Percentiles rank a stretch among this genome's conserved stretches.
These are phyloP conservation scores for Sycophaga agraensis DNA, from an alignment of 1,140 invertebrate genomes.

Conservation along the genomic window DNA sequence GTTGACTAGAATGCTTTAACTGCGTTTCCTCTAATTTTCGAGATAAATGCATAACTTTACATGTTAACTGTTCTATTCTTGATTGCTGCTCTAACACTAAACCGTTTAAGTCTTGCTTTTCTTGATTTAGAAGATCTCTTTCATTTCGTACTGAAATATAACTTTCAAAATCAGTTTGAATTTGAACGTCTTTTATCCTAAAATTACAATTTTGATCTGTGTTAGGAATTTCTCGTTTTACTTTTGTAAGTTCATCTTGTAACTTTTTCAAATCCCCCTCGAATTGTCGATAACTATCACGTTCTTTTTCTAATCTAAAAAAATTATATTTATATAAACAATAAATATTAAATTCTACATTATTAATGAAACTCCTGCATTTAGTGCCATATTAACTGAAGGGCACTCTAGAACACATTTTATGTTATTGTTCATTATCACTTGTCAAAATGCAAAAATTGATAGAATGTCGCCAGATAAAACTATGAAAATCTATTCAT, in stretches of 20 bases:
- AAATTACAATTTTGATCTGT: neutral
- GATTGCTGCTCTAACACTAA: slow-evolving; percentile 47
- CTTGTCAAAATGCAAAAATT: no score
- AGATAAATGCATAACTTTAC: slow-evolving; percentile 41
- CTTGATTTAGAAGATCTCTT: slow-evolving; percentile 35
- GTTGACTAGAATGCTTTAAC: slow-evolving; percentile 24
- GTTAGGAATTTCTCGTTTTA: slow-evolving; percentile 35
- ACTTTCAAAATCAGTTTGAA: slow-evolving; percentile 47
- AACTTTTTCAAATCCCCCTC: slow-evolving; percentile 47
- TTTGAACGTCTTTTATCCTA: slow-evolving; percentile 34
- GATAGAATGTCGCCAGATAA: no score
- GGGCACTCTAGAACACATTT: no score
- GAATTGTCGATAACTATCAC: slow-evolving; percentile 40
- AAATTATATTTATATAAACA: slow-evolving; percentile 1
- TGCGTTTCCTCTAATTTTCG: slow-evolving; percentile 48
- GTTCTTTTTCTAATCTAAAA: slow-evolving; percentile 47
- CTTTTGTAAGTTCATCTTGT: slow-evolving; percentile 45
- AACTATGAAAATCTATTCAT: no score
- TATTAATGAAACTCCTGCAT: neutral
- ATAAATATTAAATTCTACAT: neutral
- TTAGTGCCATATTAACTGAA: neutral
- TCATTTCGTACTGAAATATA: slow-evolving; percentile 29
- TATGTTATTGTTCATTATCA: no score
- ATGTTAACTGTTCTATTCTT: slow-evolving; percentile 49
- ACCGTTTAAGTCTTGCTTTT: slow-evolving; percentile 46